These are phyloP conservation scores for Theodoxus fluviatilis DNA, from an alignment of 2,888 invertebrate species.

Conservation along the genomic window DNA sequence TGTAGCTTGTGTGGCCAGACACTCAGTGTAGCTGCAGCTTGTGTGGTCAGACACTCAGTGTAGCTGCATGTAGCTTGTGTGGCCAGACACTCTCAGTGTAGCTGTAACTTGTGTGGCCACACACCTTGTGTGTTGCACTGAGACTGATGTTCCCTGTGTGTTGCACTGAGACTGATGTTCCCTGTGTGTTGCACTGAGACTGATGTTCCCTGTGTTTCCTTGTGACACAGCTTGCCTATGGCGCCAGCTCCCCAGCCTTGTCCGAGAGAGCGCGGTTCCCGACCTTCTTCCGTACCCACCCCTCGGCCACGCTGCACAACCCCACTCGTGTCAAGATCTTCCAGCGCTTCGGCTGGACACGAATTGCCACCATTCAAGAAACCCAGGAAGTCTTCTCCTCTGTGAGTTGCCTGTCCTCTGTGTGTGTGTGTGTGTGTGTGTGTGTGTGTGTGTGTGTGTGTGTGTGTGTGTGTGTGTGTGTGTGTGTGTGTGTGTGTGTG, in stretches of 20 bases:
- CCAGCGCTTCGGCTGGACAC: constrained; percentile 96
- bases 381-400: constrained; percentile 91
- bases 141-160: no score
- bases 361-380: constrained; percentile 96
- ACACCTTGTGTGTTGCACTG: no score
- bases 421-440: neutral
- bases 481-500: no score
- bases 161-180: no score
- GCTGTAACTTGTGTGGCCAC: no score
- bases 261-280: constrained; percentile 97
- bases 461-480: neutral
- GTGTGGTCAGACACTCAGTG: no score
- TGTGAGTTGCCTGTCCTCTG: constrained; percentile 41
- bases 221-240: constrained; percentile 86
- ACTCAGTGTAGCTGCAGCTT: no score
- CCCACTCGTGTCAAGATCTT: constrained; percentile 95
- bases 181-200: constrained; percentile 39
- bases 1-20: no score
- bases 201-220: constrained; percentile 1
- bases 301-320: constrained; percentile 98
- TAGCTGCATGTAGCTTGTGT: no score
- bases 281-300: constrained; percentile 97
- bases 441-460: neutral
- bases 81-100: no score
- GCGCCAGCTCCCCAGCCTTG: constrained; percentile 96